phyloP scores from a whole-genome alignment of 2,113 vertebrate genomes.

The Orcinus orca region DNA sequence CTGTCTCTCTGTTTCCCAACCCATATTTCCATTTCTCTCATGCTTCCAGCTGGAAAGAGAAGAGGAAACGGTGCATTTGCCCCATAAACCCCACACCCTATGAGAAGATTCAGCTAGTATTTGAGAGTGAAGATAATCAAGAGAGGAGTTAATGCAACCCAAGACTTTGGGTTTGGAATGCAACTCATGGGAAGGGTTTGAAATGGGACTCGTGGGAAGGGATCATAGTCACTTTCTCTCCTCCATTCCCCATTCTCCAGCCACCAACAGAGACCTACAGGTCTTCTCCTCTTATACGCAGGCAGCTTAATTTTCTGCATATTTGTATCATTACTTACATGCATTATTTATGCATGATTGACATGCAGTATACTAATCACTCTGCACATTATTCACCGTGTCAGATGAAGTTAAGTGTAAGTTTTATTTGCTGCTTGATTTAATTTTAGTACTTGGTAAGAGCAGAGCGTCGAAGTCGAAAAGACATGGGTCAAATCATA shows the following conservation, averaged over 20 bases:
- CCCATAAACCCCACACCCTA: fast-evolving
- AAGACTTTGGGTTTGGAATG: not conserved
- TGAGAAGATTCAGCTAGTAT: not conserved
- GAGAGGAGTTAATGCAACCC: not conserved
- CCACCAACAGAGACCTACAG: not conserved
- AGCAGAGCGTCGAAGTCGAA: not conserved
- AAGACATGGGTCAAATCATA: not conserved
- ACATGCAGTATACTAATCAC: not conserved
- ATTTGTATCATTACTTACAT: not conserved
- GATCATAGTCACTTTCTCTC: not conserved
- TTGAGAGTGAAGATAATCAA: not conserved
- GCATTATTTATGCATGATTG: not conserved
- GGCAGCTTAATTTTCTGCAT: not conserved
- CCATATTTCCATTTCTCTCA: not conserved
- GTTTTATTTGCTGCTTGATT: not conserved
- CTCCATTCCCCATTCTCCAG: too few species aligned
- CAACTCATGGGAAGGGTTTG: not conserved
- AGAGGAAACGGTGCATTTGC: not conserved
- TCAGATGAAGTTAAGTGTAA: not conserved
- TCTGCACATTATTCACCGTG: not conserved
- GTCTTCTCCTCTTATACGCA: not conserved
- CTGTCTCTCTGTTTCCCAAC: not conserved
- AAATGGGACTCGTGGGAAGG: not conserved
- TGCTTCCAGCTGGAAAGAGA: not conserved
- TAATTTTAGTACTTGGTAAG: not conserved